A percentile compares a stretch with the other conserved stretches of the same genome.
These are phyloP conservation scores for Darwinula stevensoni DNA, from an alignment of 2,888 invertebrate genomes.

Conservation along the genomic window DNA sequence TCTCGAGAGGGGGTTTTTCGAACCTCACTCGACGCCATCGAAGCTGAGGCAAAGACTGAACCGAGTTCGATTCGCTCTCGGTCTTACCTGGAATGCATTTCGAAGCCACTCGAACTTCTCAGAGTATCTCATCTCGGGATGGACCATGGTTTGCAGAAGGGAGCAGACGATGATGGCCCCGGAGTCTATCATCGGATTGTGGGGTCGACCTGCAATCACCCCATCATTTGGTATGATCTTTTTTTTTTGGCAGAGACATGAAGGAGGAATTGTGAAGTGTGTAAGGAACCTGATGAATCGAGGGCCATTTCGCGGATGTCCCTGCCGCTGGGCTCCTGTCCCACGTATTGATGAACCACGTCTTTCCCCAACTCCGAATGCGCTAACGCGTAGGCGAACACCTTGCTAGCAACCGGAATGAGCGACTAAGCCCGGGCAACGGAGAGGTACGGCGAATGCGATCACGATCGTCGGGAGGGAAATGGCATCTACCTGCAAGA, in stretches of 20 bases:
- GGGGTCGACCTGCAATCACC: conserved; percentile 16
- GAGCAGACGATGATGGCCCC: conserved; percentile 18
- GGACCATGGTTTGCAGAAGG: conserved; percentile 13
- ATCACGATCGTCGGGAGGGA: no score
- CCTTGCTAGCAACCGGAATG: no score
- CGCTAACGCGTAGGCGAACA: conserved; percentile 18
- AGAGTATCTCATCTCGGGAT: conserved; percentile 10
- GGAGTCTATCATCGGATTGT: conserved; percentile 20
- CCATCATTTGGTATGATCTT: no score
- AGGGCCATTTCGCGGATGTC: conserved; percentile 16
- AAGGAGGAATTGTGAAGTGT: no score
- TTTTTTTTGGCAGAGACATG: no score
- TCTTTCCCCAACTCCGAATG: conserved; percentile 16
- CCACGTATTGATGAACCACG: conserved; percentile 18
- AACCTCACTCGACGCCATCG: no score
- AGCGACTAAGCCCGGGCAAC: no score
- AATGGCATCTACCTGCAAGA: conserved; percentile 13
- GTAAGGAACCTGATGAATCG: conserved; percentile 10
- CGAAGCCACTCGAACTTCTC: conserved; percentile 12
- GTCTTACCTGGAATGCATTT: conserved; percentile 12
- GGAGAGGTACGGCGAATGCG: no score
- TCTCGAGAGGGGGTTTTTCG: no score
- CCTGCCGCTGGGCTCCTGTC: conserved; percentile 18
- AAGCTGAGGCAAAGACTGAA: no score
- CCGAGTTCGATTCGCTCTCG: no score